Evolutionary conservation across 1,140 invertebrate genomes (phyloP).

Genomic region (Solen grandis): DNA sequence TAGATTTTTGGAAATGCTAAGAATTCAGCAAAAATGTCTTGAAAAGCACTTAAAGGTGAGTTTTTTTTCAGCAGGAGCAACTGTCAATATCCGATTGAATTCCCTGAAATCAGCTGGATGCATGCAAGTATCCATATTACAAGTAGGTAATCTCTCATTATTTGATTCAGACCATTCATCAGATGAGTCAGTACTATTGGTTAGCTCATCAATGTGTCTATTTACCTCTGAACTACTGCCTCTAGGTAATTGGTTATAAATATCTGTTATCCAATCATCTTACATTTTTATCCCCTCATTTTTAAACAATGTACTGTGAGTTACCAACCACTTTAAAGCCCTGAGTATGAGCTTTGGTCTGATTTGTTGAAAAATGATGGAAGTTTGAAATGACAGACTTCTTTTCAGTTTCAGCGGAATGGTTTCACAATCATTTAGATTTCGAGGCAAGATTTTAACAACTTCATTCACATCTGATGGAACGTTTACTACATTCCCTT

Average conservation of each 20-base stretch:
- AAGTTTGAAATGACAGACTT: too few species aligned
- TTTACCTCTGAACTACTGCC: constrained; percentile 1
- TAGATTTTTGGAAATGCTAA: constrained; percentile 46
- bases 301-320: neutral
- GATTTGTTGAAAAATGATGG: too few species aligned
- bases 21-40: constrained; percentile 17
- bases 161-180: constrained; percentile 35
- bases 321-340: neutral
- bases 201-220: neutral
- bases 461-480: neutral
- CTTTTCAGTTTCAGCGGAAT: neutral
- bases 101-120: constrained; percentile 7
- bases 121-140: constrained; percentile 48
- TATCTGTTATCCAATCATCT: neutral
- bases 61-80: too few species aligned
- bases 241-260: neutral
- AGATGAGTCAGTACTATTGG: neutral
- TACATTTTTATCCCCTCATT: neutral
- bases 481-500: neutral
- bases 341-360: neutral
- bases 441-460: too few species aligned
- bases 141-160: neutral
- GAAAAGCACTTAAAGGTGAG: constrained; percentile 28
- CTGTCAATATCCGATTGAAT: neutral
- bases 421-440: neutral